Evolutionary conservation across 2,113 vertebrate species (phyloP).

Genomic region (Amazona guildingii): DNA sequence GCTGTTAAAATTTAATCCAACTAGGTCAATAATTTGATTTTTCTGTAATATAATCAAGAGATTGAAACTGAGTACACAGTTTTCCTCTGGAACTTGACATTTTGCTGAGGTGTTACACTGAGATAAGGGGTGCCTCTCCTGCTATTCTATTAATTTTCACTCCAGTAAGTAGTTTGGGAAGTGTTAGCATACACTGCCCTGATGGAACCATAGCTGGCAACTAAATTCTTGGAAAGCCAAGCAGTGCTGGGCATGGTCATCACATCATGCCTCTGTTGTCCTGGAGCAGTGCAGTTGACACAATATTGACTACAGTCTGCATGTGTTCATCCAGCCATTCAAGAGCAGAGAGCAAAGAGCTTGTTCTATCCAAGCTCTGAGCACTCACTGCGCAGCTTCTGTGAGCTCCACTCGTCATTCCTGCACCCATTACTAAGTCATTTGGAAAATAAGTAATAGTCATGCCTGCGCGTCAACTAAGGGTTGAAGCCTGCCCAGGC

Average conservation of each 20-base stretch:
- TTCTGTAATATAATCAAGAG: background rate
- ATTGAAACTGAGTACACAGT: background rate
- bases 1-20: background rate
- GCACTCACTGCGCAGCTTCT: fast-evolving
- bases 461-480: background rate
- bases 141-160: background rate
- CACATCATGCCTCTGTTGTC: background rate
- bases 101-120: background rate
- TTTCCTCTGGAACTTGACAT: background rate
- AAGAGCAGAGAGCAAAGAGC: background rate
- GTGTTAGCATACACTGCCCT: too few relatives aligned
- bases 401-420: background rate
- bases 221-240: background rate
- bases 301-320: fast-evolving
- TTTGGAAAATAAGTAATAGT: background rate
- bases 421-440: background rate
- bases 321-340: background rate
- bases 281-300: background rate
- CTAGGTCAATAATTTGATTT: background rate
- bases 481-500: background rate
- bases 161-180: background rate
- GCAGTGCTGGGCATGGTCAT: background rate
- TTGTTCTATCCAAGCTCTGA: background rate
- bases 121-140: background rate
- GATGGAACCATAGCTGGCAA: background rate